Evolutionary conservation across 2,888 invertebrate genomes (phyloP).

Genomic region (Congeria kusceri): DNA sequence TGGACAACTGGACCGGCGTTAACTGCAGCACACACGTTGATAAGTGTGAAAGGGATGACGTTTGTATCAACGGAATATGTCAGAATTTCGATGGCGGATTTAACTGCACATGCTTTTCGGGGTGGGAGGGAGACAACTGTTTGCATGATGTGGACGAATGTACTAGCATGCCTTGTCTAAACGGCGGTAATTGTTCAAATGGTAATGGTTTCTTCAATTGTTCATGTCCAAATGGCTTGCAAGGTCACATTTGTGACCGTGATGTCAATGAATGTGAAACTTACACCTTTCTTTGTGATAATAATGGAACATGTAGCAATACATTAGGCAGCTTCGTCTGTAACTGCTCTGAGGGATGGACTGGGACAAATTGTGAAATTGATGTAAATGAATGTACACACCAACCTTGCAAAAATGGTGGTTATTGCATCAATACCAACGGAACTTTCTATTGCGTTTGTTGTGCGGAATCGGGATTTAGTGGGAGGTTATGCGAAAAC

Average conservation of each 20-base stretch:
- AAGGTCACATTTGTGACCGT: conserved; percentile 23
- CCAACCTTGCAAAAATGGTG: conserved; percentile 33
- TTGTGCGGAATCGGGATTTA: not conserved
- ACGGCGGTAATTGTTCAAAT: conserved; percentile 14
- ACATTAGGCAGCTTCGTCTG: conserved; percentile 18
- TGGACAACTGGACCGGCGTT: conserved; percentile 3
- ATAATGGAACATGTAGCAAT: conserved; percentile 25
- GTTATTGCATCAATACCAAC: conserved; percentile 12
- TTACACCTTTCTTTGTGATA: conserved; percentile 38
- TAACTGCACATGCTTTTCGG: conserved; percentile 1
- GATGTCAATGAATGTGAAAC: conserved; percentile 33
- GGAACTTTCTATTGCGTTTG: conserved; percentile 24
- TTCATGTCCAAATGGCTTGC: conserved; percentile 23
- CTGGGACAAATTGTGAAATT: conserved; percentile 12
- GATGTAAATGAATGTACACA: conserved; percentile 3
- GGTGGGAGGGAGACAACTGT: conserved; percentile 8
- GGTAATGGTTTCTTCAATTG: conserved; percentile 20
- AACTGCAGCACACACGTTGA: not conserved
- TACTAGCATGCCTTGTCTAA: conserved; percentile 12
- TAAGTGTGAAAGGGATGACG: conserved; percentile 7
- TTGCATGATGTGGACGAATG: conserved; percentile 23
- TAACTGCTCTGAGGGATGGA: conserved; percentile 24
- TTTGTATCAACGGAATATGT: conserved; percentile 15
- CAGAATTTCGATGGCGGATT: conserved; percentile 10
- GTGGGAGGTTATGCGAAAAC: conserved; percentile 21